phyloP scores from a whole-genome alignment of 2,888 invertebrate species.

The Hermodice carunculata region DNA sequence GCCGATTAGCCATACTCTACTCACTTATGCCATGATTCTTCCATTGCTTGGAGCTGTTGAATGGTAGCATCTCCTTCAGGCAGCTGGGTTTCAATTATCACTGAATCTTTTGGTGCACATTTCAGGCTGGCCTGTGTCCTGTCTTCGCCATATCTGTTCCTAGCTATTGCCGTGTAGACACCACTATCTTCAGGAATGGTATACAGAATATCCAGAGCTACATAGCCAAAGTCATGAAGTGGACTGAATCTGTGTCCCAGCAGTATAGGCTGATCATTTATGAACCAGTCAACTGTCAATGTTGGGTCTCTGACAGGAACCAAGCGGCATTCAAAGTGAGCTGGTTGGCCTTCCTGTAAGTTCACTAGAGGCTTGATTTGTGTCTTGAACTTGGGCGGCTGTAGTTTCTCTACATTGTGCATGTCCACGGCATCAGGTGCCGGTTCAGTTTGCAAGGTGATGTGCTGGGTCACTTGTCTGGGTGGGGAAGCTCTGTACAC shows the following conservation, averaged over 20 bases:
- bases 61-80: slow-evolving; percentile 97
- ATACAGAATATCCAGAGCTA: slow-evolving; percentile 94
- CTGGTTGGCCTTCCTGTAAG: slow-evolving; percentile 89
- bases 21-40: too few species aligned
- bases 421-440: slow-evolving; percentile 86
- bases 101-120: slow-evolving; percentile 75
- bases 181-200: slow-evolving; percentile 98
- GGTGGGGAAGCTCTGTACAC: too few species aligned
- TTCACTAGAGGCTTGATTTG: slow-evolving; percentile 48
- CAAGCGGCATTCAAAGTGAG: slow-evolving; percentile 95
- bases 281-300: slow-evolving; percentile 95
- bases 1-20: too few species aligned
- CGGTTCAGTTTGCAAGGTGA: too few species aligned
- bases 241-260: slow-evolving; percentile 93
- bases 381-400: slow-evolving; percentile 75
- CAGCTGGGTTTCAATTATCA: slow-evolving; percentile 95
- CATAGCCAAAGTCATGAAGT: slow-evolving; percentile 97
- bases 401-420: slow-evolving; percentile 90
- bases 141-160: slow-evolving; percentile 94
- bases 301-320: slow-evolving; percentile 95
- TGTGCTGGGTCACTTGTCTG: too few species aligned
- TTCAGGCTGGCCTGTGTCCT: slow-evolving; percentile 91
- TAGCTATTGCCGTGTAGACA: slow-evolving; percentile 94
- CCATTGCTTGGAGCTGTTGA: slow-evolving; percentile 93
- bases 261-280: slow-evolving; percentile 90